Percentiles rank a stretch among this genome's conserved stretches.
phyloP scores from a whole-genome alignment of 2,113 vertebrate species.

The Marmota monax region DNA sequence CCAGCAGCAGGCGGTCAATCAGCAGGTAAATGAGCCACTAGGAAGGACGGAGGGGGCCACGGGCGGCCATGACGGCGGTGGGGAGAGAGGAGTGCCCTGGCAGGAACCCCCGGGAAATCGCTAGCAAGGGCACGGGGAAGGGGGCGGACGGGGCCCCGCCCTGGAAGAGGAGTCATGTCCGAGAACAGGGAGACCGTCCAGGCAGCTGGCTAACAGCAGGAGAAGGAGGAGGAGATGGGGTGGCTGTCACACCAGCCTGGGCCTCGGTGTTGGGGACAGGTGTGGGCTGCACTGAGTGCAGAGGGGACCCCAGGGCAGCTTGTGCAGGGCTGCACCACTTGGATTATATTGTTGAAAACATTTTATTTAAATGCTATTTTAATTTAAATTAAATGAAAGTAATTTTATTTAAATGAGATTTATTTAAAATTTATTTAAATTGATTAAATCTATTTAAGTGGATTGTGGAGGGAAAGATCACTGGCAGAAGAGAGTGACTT shows the following conservation, averaged over 20 bases:
- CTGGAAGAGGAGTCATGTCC: not conserved
- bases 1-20: not conserved
- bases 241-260: no score
- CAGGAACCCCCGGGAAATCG: not conserved
- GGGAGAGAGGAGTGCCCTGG: not conserved
- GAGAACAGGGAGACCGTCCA: not conserved
- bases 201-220: no score
- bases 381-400: no score
- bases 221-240: not conserved
- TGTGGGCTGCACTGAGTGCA: not conserved
- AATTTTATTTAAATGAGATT: no score
- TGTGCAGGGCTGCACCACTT: no score
- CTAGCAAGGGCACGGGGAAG: not conserved
- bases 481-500: not conserved
- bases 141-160: rapidly evolving
- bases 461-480: not conserved
- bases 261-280: rapidly evolving
- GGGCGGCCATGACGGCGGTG: rapidly evolving
- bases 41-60: not conserved
- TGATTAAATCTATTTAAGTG: not conserved
- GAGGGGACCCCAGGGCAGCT: not conserved
- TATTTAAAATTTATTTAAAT: no score
- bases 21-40: not conserved
- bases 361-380: not conserved
- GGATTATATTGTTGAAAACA: not conserved